Conservation (phyloP, 2,888 invertebrate species). For the Amblyteles armatorius region DNA sequence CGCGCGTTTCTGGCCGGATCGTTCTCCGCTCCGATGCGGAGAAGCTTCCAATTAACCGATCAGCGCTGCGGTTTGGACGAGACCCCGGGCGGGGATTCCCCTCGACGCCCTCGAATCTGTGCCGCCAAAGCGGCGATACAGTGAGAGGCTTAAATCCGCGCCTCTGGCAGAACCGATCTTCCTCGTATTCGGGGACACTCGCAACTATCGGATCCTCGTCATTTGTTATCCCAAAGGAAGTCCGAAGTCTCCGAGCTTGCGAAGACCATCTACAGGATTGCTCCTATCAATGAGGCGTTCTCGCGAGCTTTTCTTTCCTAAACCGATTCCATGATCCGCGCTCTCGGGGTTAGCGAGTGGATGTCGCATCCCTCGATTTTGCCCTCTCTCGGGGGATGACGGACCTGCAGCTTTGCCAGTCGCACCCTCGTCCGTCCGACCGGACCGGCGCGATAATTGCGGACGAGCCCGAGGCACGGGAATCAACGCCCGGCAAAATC, state of each 20-base stretch:
- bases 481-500: constrained; percentile 37
- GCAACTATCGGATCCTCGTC: neutral
- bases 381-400: neutral
- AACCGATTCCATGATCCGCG: neutral
- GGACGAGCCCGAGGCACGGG: constrained; percentile 15
- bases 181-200: neutral
- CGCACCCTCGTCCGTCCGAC: constrained; percentile 54
- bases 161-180: neutral
- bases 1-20: neutral
- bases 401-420: constrained; percentile 36
- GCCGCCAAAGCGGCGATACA: neutral
- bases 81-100: neutral
- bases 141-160: neutral
- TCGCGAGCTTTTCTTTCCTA: neutral
- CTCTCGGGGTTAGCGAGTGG: neutral
- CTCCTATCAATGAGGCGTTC: neutral
- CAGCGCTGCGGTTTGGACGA: neutral
- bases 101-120: neutral
- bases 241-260: too few species aligned
- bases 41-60: neutral
- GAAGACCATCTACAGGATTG: neutral
- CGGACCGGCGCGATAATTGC: constrained; percentile 62
- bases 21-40: neutral
- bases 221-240: too few species aligned
- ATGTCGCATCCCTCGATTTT: neutral